Evolutionary conservation across 2,888 invertebrate genomes (phyloP).

Genomic region (Cantharis rufa): DNA sequence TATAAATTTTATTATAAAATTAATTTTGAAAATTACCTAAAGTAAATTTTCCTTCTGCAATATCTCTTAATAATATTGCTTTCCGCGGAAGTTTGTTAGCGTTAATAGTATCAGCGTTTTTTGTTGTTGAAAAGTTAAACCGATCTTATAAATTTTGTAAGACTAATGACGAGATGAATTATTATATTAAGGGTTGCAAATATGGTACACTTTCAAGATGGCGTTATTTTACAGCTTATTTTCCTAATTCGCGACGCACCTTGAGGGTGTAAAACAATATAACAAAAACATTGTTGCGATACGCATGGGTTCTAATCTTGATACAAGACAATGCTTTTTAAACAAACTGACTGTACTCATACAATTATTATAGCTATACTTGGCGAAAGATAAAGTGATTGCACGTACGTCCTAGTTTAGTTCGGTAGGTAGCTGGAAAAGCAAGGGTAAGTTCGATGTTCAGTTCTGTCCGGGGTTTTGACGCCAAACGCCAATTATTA

Average conservation of each 20-base stretch:
- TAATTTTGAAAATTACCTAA: background rate
- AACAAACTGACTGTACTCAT: constrained; percentile 11
- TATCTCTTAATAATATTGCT: background rate
- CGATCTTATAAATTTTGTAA: background rate
- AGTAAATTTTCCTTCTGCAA: background rate
- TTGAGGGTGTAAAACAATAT: constrained; percentile 1
- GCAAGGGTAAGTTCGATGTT: constrained; percentile 27
- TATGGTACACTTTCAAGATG: background rate
- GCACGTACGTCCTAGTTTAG: constrained; percentile 11
- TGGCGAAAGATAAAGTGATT: constrained; percentile 1
- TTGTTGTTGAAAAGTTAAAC: background rate
- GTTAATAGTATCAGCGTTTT: background rate
- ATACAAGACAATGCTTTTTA: background rate
- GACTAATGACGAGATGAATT: background rate
- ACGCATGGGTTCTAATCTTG: background rate
- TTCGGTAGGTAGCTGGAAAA: constrained; percentile 17
- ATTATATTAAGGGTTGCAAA: background rate
- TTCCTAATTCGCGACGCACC: background rate
- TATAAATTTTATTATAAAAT: constrained; percentile 2
- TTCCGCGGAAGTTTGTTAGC: background rate
- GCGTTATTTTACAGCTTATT: background rate
- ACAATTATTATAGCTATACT: background rate
- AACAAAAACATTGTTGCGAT: background rate
- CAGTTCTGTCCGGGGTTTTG: constrained; percentile 32
- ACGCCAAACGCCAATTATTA: constrained; percentile 22